phyloP scores from a whole-genome alignment of 2,113 vertebrate species.

The Cavia porcellus region DNA sequence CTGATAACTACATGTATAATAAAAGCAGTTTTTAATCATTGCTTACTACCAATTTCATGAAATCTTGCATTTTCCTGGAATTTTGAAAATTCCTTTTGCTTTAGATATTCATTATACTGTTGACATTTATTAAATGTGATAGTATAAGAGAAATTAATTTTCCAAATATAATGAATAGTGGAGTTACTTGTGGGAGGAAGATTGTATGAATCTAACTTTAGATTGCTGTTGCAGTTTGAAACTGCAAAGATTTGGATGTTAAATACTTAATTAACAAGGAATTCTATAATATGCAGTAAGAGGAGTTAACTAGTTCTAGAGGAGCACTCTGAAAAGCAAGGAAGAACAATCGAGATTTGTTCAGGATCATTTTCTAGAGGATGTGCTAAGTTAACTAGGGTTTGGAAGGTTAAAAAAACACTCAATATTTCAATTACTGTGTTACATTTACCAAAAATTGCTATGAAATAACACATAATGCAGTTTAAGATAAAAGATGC shows the following conservation, averaged over 20 bases:
- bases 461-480: not conserved
- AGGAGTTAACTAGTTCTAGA: not conserved
- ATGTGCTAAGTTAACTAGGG: not conserved
- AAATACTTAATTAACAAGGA: not conserved
- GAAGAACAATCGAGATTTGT: not conserved
- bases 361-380: not conserved
- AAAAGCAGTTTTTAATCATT: not conserved
- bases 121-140: constrained; percentile 1
- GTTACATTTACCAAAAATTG: not conserved
- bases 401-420: not conserved
- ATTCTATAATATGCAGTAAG: not conserved
- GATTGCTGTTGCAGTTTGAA: not conserved
- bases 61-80: constrained; percentile 28
- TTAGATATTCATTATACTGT: not conserved
- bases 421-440: not conserved
- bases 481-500: not conserved
- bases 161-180: not conserved
- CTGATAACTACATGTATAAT: not conserved
- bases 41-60: constrained; percentile 5
- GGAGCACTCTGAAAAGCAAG: not conserved
- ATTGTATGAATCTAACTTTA: not conserved
- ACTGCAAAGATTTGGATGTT: not conserved
- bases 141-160: not conserved
- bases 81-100: not conserved
- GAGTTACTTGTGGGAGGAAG: not conserved